Evolutionary conservation across 2,888 invertebrate species (phyloP).

Genomic region (Lepidochrysops patricia): DNA sequence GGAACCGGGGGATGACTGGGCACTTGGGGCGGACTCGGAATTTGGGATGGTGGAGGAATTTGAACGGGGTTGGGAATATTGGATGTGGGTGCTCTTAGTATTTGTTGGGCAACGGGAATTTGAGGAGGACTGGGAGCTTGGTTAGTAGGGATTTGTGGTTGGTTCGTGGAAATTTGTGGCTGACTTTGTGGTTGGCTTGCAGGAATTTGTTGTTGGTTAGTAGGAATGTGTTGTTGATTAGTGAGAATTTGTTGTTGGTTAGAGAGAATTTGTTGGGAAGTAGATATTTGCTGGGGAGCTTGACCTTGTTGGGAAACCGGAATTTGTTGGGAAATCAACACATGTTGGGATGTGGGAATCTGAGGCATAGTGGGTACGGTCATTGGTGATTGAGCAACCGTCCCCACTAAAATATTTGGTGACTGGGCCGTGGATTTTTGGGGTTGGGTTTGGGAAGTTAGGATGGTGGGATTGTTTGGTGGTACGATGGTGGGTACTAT

Average conservation of each 20-base stretch:
- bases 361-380: slow-evolving; percentile 17
- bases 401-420: slow-evolving; percentile 26
- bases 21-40: background rate
- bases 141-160: background rate
- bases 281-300: background rate
- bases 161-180: background rate
- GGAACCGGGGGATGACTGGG: background rate
- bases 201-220: background rate
- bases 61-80: background rate
- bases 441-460: slow-evolving; percentile 23
- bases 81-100: background rate
- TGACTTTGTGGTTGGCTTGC: too few species aligned
- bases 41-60: background rate
- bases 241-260: background rate
- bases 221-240: background rate
- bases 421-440: slow-evolving; percentile 16
- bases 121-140: background rate
- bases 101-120: background rate
- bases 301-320: background rate
- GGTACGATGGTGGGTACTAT: slow-evolving; percentile 48
- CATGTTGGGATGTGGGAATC: background rate
- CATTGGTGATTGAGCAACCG: slow-evolving; percentile 36
- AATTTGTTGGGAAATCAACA: background rate
- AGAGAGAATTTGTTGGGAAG: background rate
- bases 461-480: slow-evolving; percentile 34